A percentile compares a stretch with the other conserved stretches of the same genome.
These are phyloP conservation scores for Abrostola triplasia DNA, from an alignment of 2,888 invertebrate species.

Conservation along the genomic window DNA sequence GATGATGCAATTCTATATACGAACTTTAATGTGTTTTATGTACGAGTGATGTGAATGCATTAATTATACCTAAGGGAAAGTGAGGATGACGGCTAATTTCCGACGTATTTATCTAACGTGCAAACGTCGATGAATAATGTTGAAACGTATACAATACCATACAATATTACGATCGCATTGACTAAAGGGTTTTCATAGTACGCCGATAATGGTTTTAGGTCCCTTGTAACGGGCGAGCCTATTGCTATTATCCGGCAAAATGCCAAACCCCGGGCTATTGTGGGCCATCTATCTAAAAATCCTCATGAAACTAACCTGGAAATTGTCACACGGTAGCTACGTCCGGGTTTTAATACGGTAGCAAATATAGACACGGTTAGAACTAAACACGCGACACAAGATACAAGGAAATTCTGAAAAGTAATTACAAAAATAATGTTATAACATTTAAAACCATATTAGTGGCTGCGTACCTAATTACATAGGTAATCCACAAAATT, in stretches of 20 bases:
- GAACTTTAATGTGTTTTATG: neutral
- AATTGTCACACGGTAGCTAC: too few relatives aligned
- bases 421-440: too few relatives aligned
- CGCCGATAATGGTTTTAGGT: constrained; percentile 4
- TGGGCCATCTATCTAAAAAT: neutral
- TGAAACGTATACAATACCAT: constrained; percentile 2
- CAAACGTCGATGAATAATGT: neutral
- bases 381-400: too few relatives aligned
- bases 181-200: constrained; percentile 1
- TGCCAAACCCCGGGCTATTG: constrained; percentile 3
- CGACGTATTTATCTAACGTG: constrained; percentile 1
- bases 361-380: too few relatives aligned
- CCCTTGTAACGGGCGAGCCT: constrained; percentile 2
- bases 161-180: constrained; percentile 3
- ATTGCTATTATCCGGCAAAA: constrained; percentile 5
- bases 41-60: neutral
- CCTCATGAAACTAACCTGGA: neutral
- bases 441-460: too few relatives aligned
- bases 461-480: too few relatives aligned
- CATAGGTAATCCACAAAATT: too few relatives aligned
- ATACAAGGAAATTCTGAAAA: too few relatives aligned
- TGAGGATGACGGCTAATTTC: neutral
- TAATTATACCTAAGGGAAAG: constrained; percentile 3
- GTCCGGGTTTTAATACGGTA: too few relatives aligned
- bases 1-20: neutral